Evolutionary conservation across 2,888 invertebrate genomes (phyloP), one percentile per base, ranked within the genome.

Genomic region (Oasisia sp.): DNA sequence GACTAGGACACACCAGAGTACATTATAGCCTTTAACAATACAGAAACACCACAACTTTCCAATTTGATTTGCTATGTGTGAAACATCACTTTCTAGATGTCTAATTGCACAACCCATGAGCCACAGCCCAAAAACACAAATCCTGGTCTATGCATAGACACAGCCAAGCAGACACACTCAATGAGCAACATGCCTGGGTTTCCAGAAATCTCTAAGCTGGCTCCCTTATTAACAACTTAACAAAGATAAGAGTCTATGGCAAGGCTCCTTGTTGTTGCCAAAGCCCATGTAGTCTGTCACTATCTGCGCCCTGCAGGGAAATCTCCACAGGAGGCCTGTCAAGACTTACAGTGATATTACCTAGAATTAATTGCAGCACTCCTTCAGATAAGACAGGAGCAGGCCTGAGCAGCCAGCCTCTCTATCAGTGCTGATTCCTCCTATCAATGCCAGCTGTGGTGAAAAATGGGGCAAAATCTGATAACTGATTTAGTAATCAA

Each of bases 371-470:
- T 74, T 74, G 74, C 74, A 19, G 27, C 74, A 14, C 7, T 7
- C 74, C 27, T 5, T 3, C 74, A 74, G 74, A 74, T 74, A 74
- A 74, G 74, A 74, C 74, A 7, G 7, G 50, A 27, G 74, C 27
- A 74, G n/a, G 74, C 74, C 74, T 27, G 5, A n/a, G 58, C 74
- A 74, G 74, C 74, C 14, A 74, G 74, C 74, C 7, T 74, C 74
- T 74, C 74, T 74, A 74, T 74, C 74, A 74, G 27, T 74, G 74
- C 74, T 27, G 74, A 74, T 74, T 74, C 7, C 74, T 74, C 19
- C 74, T 74, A 74, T 74, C 74, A 74, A 74, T 74, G 74, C 74
- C 74, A 74, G 74, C 74, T 74, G 74, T 74, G 74, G 74, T 74
- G 74, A 74, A n/a, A 74, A 74, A 74, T n/a, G 2, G 38, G 74